Conservation (phyloP, 2,113 vertebrate genomes). For the Poeciliopsis occidentalis region DNA sequence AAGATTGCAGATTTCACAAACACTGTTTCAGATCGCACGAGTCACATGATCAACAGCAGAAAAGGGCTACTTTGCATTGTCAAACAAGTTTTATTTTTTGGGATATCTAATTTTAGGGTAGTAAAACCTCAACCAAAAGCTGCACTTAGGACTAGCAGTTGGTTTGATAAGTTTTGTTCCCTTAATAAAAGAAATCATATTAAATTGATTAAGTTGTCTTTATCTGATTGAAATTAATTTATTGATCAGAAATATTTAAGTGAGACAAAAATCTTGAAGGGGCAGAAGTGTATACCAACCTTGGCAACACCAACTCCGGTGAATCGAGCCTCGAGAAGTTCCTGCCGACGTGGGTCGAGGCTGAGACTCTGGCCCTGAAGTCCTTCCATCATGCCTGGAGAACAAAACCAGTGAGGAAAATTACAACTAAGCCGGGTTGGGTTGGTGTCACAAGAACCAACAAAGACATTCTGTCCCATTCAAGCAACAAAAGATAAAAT, state of each 20-base stretch:
- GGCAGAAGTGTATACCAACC: slow-evolving; percentile 73
- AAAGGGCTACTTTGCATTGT: background rate
- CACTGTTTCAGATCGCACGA: no score
- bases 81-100: background rate
- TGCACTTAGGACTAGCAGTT: background rate
- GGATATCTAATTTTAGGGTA: background rate
- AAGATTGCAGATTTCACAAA: no score
- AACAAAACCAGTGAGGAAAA: slow-evolving; percentile 23
- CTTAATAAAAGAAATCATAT: background rate
- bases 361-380: slow-evolving; percentile 84
- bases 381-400: slow-evolving; percentile 95
- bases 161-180: background rate
- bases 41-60: no score
- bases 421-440: background rate
- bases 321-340: slow-evolving; percentile 93
- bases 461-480: background rate
- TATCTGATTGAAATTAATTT: background rate
- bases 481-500: background rate
- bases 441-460: background rate
- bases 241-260: background rate
- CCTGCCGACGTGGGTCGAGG: slow-evolving; percentile 93
- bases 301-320: slow-evolving; percentile 91
- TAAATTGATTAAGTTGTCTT: background rate
- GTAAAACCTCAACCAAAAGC: no score
- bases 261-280: background rate